These are phyloP conservation scores for Tokudaia muenninki DNA, from an alignment of 2,797 vertebrate species.

Conservation along the genomic window DNA sequence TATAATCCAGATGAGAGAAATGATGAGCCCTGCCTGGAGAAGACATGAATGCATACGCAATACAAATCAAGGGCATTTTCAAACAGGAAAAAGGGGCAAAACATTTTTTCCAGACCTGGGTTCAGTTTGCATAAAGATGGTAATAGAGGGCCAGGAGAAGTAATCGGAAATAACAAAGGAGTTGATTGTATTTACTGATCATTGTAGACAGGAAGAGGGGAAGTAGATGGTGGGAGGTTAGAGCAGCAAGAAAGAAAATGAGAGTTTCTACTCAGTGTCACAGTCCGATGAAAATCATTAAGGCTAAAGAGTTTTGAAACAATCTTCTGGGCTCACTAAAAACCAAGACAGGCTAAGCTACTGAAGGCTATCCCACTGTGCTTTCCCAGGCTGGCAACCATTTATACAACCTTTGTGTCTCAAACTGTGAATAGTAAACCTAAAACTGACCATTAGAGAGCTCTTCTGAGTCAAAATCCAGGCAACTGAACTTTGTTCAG, in stretches of 20 bases:
- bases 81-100: not conserved
- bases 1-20: not conserved
- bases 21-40: not conserved
- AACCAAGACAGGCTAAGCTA: not conserved
- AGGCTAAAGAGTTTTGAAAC: conserved; percentile 28
- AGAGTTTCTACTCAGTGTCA: not conserved
- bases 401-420: conserved; percentile 23
- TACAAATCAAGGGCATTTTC: conserved; percentile 44
- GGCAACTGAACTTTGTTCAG: not conserved
- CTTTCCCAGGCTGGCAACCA: conserved; percentile 48
- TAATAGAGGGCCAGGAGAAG: not conserved
- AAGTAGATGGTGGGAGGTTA: not conserved
- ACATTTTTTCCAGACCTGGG: not conserved
- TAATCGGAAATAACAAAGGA: not conserved
- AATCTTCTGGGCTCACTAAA: conserved; percentile 31
- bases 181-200: not conserved
- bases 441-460: conserved; percentile 48
- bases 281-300: conserved; percentile 16
- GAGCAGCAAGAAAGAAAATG: not conserved
- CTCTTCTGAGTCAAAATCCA: not conserved
- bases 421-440: conserved; percentile 24
- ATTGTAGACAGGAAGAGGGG: not conserved
- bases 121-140: not conserved
- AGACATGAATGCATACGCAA: not conserved
- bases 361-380: not conserved